Evolutionary conservation across 2,113 vertebrate genomes (phyloP).

Genomic region (Todiramphus saurophagus): DNA sequence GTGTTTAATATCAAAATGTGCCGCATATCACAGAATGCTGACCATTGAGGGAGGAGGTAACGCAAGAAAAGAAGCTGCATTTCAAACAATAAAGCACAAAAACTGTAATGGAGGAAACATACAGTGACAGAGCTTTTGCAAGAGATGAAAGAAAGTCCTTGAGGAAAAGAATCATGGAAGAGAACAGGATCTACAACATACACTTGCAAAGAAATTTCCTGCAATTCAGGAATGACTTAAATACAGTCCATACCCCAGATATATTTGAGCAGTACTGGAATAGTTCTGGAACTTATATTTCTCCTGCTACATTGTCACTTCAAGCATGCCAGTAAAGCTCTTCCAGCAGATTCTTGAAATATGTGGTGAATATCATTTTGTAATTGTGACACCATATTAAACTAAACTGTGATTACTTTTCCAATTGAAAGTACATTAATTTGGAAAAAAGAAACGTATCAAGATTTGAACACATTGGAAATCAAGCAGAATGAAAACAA

Average conservation of each 20-base stretch:
- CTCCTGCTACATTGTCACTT: no score
- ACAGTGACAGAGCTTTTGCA: not conserved
- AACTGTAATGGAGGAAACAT: not conserved
- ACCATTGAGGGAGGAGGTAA: not conserved
- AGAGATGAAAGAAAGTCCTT: not conserved
- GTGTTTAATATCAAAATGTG: not conserved
- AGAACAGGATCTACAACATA: not conserved
- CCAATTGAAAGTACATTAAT: no score
- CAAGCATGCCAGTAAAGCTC: no score
- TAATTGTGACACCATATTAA: no score
- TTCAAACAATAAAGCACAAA: not conserved
- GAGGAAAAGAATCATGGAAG: not conserved
- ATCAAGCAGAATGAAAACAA: not conserved
- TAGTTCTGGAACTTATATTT: no score
- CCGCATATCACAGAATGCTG: not conserved
- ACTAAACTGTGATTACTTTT: no score
- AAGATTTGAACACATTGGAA: not conserved
- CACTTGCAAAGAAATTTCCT: not conserved
- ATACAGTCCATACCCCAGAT: not conserved
- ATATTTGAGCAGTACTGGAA: not conserved
- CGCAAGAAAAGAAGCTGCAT: not conserved
- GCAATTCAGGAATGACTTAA: not conserved
- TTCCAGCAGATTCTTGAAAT: no score
- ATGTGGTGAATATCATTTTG: no score
- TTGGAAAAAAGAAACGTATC: not conserved